These are phyloP conservation scores for Caenorhabditis becei DNA, from an alignment of 2,888 invertebrate genomes.

Conservation along the genomic window DNA sequence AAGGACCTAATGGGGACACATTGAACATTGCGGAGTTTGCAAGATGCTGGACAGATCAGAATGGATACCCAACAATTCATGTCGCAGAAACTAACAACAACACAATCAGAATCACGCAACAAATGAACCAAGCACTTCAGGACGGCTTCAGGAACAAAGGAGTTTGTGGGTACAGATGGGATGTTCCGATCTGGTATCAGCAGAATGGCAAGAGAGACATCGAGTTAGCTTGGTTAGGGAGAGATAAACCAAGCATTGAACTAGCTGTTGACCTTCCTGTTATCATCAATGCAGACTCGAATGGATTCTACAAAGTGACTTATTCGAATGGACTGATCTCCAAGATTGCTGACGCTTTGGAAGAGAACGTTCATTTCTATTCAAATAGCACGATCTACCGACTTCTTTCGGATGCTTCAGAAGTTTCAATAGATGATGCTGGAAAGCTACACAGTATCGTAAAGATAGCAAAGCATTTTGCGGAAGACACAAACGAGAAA, in stretches of 20 bases:
- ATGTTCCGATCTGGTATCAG: constrained; percentile 82
- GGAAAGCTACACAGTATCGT: not conserved
- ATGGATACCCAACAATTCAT: constrained; percentile 27
- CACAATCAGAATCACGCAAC: constrained; percentile 15
- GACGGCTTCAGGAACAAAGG: not conserved
- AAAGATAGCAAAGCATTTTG: not conserved
- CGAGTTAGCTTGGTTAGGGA: constrained; percentile 13
- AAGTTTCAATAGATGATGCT: not conserved
- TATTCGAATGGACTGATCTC: constrained; percentile 2
- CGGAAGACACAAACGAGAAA: not conserved
- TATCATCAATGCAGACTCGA: constrained; percentile 45
- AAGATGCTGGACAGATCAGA: constrained; percentile 89
- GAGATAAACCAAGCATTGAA: not conserved
- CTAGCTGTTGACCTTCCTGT: constrained; percentile 11
- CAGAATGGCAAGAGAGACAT: constrained; percentile 84
- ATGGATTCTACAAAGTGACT: constrained; percentile 33
- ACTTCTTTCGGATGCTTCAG: not conserved
- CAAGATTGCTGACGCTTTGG: constrained; percentile 3
- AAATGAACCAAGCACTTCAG: not conserved
- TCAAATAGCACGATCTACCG: constrained; percentile 23
- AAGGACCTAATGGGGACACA: constrained; percentile 64
- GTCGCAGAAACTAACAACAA: constrained; percentile 60
- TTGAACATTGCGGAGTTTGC: constrained; percentile 85
- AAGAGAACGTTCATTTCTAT: constrained; percentile 13
- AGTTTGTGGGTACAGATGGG: constrained; percentile 67